Conservation (phyloP, 2,797 vertebrate genomes). For the Gallinago stenura region DNA sequence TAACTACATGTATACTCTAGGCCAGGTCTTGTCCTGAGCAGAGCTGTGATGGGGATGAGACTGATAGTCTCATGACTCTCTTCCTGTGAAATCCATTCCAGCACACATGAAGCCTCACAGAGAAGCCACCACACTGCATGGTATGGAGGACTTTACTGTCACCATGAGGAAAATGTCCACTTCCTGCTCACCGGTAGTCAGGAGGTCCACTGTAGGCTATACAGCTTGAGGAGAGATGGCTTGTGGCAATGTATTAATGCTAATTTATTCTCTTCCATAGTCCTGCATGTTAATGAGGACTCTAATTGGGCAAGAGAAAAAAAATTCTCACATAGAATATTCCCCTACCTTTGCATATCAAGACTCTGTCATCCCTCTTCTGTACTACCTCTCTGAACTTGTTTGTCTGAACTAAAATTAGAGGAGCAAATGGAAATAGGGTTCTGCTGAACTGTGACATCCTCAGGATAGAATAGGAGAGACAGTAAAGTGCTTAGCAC, state of each 20-base stretch:
- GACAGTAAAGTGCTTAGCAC: neutral
- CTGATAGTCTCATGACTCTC: neutral
- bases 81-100: neutral
- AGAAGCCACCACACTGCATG: neutral
- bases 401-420: neutral
- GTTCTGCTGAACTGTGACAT: neutral
- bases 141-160: neutral
- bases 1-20: neutral
- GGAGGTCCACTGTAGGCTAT: neutral
- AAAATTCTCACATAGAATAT: neutral
- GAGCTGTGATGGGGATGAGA: neutral
- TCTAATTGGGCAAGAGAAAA: neutral
- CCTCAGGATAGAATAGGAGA: neutral
- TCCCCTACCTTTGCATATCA: neutral
- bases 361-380: neutral
- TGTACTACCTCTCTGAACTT: neutral
- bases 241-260: neutral
- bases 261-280: neutral
- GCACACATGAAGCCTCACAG: neutral
- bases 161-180: neutral
- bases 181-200: neutral
- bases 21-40: neutral
- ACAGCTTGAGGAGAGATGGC: neutral
- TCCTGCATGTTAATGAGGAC: neutral
- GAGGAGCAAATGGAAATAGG: neutral